Evolutionary conservation across 2,888 invertebrate genomes (phyloP), one percentile per base, ranked within the genome.

Genomic region (Drosophila pseudotakahashii): DNA sequence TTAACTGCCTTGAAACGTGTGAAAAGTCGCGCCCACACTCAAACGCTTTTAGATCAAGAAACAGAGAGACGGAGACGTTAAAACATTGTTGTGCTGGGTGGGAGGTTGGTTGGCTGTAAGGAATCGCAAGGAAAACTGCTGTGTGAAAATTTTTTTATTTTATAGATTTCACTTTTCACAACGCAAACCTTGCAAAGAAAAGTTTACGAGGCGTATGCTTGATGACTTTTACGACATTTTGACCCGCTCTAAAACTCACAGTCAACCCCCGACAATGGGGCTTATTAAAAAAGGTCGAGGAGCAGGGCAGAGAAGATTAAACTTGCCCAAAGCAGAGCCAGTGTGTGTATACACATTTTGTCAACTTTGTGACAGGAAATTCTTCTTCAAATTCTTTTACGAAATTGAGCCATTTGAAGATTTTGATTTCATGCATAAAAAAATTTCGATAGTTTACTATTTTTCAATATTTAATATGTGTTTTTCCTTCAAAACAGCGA

Each of bases 91-190:
- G 59, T 44, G 59, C 26, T 48, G 47, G 30, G 6, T 32, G 47
- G 14, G 11, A 10, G 6, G 13, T 2, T 7, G 14, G 14, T 10
- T 44, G 47, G 14, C 0, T 32, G 13, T 34, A 54, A 47, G 48
- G 51, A 68, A 47, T 52, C 71, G 71, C 52, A 60, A 73, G 70
- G 67, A 73, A 64, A 73, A 78, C 67, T 84, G 67, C 79, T 61
- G 57, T 63, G 55, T 32, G 58, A 50, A 68, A 78, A 73, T 34
- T 34, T 72, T 81, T 78, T 74, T 80, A 76, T 81, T 19, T 19
- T 84, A 81, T 81, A 81, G 82, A 80, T 81, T 85, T 80, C 82
- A 81, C 82, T 84, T 84, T 80, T 73, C 63, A 48, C 50, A 44
- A 52, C 32, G 39, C 41, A 39, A 71, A 51, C 53, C 34, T 39